Base-by-base conservation (phyloP, 92 coral and sea anemone genomes). In the Pocillopora meandrina region DNA sequence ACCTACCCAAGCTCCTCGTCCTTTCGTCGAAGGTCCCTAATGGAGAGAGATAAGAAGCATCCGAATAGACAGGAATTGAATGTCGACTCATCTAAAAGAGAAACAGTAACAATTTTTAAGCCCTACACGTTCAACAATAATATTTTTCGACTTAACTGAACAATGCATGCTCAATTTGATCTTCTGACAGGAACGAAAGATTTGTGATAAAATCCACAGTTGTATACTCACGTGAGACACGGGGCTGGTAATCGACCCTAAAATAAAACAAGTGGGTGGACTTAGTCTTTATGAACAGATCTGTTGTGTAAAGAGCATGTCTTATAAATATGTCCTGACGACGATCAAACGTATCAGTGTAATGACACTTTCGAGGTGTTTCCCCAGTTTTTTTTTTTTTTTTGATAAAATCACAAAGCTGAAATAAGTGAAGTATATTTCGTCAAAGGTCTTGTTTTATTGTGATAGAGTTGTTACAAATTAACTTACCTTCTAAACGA, bases 1-100 rank as follows among this genome's bases (percentile, higher is more conserved):
- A 18, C 57, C 12, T 56, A 81, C 85, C 85, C 77, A 81, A 69
- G 67, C 77, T 70, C 73, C 35, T 56, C 9, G 66, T 59, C 14
- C 86, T 65, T 64, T 72, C 76, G 31, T n/a, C 31, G 56, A 59
- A 61, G 19, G 72, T 36, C n/a, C 86, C 73, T 23, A 74, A 49
- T 12, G 71, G 86, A 9, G 79, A 26, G 26, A 83, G 17, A 55
- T 83, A 59, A 9, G 86, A 67, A 60, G 86, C 80, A 56, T 83
- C 86, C 0, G 80, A 61, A 64, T 83, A 83, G 34, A 73, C 73
- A 61, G 86, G 86, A 5, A 83, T 74, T 34, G 86, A 73, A 47
- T 62, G 31, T 10, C 86, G 86, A 33, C 80, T 56, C 72, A 73
- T 73, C 86, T 83, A 18, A 26, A 73, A 34, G n/a, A 19, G 17